A percentile compares a stretch with the other conserved stretches of the same genome.
These are phyloP conservation scores for Lasioglossum villosulum DNA, from an alignment of 2,888 invertebrate genomes.

Conservation along the genomic window DNA sequence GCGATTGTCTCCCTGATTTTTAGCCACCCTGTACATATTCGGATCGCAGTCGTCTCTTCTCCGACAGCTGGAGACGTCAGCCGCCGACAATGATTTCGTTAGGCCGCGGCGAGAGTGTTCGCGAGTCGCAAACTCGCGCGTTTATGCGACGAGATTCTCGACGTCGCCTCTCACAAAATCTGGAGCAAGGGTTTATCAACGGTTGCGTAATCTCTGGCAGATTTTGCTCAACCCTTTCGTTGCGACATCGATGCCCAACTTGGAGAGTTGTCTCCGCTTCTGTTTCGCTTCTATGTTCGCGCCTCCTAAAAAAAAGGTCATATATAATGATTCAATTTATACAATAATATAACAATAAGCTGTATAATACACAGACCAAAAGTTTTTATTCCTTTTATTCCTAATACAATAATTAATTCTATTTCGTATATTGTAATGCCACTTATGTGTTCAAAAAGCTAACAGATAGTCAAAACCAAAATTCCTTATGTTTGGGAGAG, in stretches of 20 bases:
- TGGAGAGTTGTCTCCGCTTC: background rate
- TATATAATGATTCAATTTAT: background rate
- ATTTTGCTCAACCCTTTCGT: conserved; percentile 40
- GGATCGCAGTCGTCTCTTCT: background rate
- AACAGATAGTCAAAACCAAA: background rate
- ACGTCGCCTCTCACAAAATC: conserved; percentile 24
- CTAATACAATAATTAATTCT: background rate
- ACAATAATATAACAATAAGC: too few relatives aligned
- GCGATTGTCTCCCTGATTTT: background rate
- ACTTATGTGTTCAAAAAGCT: background rate
- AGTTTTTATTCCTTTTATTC: background rate
- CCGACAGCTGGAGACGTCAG: conserved; percentile 5
- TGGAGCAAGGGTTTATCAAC: conserved; percentile 44
- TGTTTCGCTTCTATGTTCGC: background rate
- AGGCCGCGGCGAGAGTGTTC: conserved; percentile 14
- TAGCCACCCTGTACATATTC: background rate
- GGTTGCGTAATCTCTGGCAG: conserved; percentile 41
- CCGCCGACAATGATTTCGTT: conserved; percentile 18
- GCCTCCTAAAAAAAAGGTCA: background rate
- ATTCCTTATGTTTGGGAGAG: too few relatives aligned
- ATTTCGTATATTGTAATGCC: background rate
- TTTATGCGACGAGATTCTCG: conserved; percentile 10
- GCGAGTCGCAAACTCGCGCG: conserved; percentile 13
- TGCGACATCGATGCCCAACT: conserved; percentile 18
- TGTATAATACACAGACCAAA: too few relatives aligned